A percentile compares a stretch with the other conserved stretches of the same genome.
These are phyloP conservation scores for Petrocephalus schoutedeni DNA, from an alignment of 2,797 vertebrate genomes.

Conservation along the genomic window DNA sequence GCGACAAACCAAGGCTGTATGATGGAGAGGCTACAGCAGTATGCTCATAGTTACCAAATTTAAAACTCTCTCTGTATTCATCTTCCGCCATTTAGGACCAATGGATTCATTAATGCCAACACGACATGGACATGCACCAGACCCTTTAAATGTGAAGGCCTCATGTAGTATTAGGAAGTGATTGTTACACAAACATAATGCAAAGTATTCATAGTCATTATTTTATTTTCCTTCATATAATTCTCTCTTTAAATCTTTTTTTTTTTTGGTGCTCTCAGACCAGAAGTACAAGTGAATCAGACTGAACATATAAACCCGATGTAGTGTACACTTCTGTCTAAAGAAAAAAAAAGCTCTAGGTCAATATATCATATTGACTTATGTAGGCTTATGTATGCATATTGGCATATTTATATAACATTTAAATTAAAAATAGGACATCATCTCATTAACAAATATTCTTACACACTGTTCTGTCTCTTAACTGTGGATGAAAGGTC, in stretches of 20 bases:
- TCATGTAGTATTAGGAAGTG: neutral
- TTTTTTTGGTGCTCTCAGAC: slow-evolving; percentile 60
- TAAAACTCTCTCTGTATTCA: neutral
- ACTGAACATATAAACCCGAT: slow-evolving; percentile 64
- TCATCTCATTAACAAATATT: slow-evolving; percentile 62
- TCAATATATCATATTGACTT: slow-evolving; percentile 56
- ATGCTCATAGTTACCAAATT: neutral
- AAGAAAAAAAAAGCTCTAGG: slow-evolving; percentile 56
- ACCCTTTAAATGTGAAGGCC: neutral
- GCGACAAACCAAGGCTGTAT: neutral
- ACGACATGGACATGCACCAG: neutral
- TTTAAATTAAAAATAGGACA: slow-evolving; percentile 59
- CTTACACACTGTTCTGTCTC: slow-evolving; percentile 66
- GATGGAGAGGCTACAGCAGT: neutral
- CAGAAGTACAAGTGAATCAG: slow-evolving; percentile 60
- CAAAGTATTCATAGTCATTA: slow-evolving; percentile 53
- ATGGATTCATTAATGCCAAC: neutral
- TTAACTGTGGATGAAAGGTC: slow-evolving; percentile 55
- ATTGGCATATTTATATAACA: slow-evolving; percentile 64
- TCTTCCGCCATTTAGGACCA: neutral
- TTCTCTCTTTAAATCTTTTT: slow-evolving; percentile 50
- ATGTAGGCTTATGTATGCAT: slow-evolving; percentile 59
- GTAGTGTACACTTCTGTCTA: slow-evolving; percentile 61
- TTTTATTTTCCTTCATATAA: slow-evolving; percentile 69
- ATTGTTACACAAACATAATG: slow-evolving; percentile 37